Evolutionary conservation across 2,888 invertebrate genomes (phyloP).

Genomic region (Tipula confusa): DNA sequence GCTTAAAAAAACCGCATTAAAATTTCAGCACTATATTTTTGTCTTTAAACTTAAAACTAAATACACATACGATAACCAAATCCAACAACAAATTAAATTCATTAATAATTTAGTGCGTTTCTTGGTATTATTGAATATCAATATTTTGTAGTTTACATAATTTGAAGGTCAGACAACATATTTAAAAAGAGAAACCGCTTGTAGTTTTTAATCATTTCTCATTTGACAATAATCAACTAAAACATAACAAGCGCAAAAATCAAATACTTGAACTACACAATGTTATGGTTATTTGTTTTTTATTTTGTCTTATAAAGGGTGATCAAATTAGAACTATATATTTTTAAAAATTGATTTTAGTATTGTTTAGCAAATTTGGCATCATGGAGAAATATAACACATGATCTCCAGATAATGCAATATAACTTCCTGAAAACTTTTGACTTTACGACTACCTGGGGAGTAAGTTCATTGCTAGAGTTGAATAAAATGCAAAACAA

Average conservation of each 20-base stretch:
- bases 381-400: too few species aligned
- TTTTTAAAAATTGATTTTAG: not conserved
- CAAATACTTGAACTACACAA: not conserved
- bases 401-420: too few species aligned
- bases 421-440: too few species aligned
- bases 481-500: too few species aligned
- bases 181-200: not conserved
- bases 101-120: constrained; percentile 25
- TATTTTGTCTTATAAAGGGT: not conserved
- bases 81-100: not conserved
- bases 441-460: too few species aligned
- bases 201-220: not conserved
- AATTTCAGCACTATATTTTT: not conserved
- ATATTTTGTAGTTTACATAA: not conserved
- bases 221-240: not conserved
- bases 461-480: too few species aligned
- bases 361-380: too few species aligned
- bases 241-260: not conserved
- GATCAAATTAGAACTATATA: not conserved
- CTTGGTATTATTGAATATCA: not conserved
- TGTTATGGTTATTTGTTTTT: not conserved
- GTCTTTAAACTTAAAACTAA: too few species aligned
- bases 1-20: not conserved
- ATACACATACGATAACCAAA: not conserved
- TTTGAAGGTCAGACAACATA: not conserved